Evolutionary conservation across 2,888 invertebrate genomes (phyloP), one percentile per base, ranked within the genome.

Genomic region (Drosophila flavopinicola): DNA sequence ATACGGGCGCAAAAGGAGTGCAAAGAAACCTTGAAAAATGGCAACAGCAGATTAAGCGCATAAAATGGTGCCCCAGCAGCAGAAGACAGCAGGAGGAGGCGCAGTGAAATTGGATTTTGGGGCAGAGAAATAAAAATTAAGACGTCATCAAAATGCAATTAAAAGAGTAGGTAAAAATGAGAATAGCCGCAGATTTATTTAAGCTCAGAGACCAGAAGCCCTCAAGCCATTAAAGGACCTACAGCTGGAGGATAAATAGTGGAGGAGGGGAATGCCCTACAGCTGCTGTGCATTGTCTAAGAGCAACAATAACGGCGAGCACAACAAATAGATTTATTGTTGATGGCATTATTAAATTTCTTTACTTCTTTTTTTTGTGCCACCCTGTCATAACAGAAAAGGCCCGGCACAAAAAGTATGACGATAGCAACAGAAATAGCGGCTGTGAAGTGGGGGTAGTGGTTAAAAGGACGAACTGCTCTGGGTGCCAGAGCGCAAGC

Each of bases 131-230:
- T 85, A 83, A 86, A 86, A 83, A 83, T 83, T 83, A 83, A 83
- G 85, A 84, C 84, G 82, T 86, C 83, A 83, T 86, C 83, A 86
- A 86, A 84, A 83, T 80, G 83, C 86, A 86, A 83, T 83, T 86
- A 83, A 83, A 80, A 85, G 73, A 71, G 84, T 80, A 77, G 78
- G 75, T 80, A 85, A 79, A 85, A 82, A 67, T 76, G 76, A 76
- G 76, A 82, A 83, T 67, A 75, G 80, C 85, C 67, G 71, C 78
- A 78, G 83, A 80, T 85, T 80, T 85, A 85, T 80, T 75, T 75
- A 82, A 82, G 75, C 71, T 68, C 59, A 60, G 58, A 45, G 39
- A 57, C 56, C 44, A 32, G 54, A 48, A 29, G 42, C 42, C 49
- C n/a, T n/a, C 49, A 27, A 48, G 27, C 47, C 58, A 67, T 71